phyloP scores from a whole-genome alignment of 2,888 invertebrate genomes.

The Drosophila lacicola region DNA sequence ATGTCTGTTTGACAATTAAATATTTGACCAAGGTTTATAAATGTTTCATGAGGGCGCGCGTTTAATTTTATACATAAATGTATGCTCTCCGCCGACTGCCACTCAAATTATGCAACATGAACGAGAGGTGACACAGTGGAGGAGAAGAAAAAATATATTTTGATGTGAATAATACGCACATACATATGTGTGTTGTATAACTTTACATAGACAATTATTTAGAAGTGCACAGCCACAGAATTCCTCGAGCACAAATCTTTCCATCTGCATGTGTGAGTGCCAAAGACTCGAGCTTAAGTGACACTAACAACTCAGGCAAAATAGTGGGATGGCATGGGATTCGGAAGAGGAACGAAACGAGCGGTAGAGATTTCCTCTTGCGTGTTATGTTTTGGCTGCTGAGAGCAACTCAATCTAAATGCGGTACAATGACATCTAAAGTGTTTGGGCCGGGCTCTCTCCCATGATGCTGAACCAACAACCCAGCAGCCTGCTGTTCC shows the following conservation, averaged over 20 bases:
- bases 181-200: constrained; percentile 56
- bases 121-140: constrained; percentile 10
- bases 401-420: constrained; percentile 82
- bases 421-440: constrained; percentile 82
- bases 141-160: constrained; percentile 3
- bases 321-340: not conserved
- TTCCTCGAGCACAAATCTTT: constrained; percentile 37
- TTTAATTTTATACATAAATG: constrained; percentile 30
- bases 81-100: constrained; percentile 39
- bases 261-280: constrained; percentile 62
- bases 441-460: constrained; percentile 67
- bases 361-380: constrained; percentile 31
- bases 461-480: constrained; percentile 34
- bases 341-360: constrained; percentile 11
- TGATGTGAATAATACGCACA: constrained; percentile 29
- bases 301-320: constrained; percentile 69
- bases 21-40: constrained; percentile 72
- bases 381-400: constrained; percentile 77
- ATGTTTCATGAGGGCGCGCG: constrained; percentile 58
- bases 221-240: constrained; percentile 69
- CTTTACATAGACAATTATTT: constrained; percentile 81
- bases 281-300: constrained; percentile 79
- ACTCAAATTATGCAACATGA: constrained; percentile 67
- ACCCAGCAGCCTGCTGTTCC: not conserved
- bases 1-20: constrained; percentile 71